Evolutionary conservation across 2,888 invertebrate genomes (phyloP).

Genomic region (Eupithecia vulgata): DNA sequence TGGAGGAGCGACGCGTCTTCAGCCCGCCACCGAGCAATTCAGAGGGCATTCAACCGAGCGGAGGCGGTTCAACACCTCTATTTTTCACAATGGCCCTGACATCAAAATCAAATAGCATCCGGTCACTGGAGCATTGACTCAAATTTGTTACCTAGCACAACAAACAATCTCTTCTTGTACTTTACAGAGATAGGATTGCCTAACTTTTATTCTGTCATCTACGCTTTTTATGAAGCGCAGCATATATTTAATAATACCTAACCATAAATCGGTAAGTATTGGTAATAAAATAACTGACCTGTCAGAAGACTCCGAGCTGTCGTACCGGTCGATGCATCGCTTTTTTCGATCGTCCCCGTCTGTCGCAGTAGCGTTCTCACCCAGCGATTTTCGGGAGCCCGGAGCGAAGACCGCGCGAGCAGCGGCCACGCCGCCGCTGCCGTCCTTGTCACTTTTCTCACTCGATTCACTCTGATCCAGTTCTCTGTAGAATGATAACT

Average conservation of each 20-base stretch:
- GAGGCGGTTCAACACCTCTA: constrained; percentile 66
- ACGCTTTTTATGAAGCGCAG: background rate
- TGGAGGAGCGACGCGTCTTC: constrained; percentile 57
- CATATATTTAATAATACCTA: no score
- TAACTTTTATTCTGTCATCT: background rate
- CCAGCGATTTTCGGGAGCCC: constrained; percentile 73
- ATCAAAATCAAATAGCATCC: constrained; percentile 79
- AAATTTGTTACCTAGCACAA: constrained; percentile 60
- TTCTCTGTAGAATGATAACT: constrained; percentile 79
- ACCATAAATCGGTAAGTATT: background rate
- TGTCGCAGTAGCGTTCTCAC: constrained; percentile 55
- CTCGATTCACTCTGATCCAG: constrained; percentile 80
- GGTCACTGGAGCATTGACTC: constrained; percentile 83
- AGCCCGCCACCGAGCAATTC: constrained; percentile 59
- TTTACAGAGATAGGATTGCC: background rate
- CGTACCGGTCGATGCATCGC: constrained; percentile 95
- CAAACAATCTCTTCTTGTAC: constrained; percentile 35
- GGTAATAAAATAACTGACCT: constrained; percentile 85
- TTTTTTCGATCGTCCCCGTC: constrained; percentile 88
- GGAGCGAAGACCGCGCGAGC: constrained; percentile 64
- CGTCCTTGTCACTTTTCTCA: constrained; percentile 82
- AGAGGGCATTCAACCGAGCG: constrained; percentile 78
- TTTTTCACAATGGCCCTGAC: constrained; percentile 79
- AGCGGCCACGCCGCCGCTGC: constrained; percentile 81
- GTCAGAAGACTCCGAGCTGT: constrained; percentile 97